Percentiles rank a stretch among this genome's conserved stretches.
Conservation (phyloP, 2,797 vertebrate species). For the Lemur catta region DNA sequence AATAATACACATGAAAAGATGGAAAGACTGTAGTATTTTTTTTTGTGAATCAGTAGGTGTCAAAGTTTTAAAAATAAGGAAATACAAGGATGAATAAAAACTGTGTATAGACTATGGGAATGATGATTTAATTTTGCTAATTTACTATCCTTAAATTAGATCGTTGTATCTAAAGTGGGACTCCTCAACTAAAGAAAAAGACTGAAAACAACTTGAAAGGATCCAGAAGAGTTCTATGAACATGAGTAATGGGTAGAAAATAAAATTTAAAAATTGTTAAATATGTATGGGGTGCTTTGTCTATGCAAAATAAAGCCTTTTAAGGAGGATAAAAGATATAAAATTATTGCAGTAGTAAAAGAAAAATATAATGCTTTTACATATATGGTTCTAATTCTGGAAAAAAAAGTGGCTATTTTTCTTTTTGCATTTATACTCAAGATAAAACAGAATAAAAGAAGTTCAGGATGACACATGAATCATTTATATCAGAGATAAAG, state of each 20-base stretch:
- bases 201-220: background rate
- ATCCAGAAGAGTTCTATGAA: background rate
- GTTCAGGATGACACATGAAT: background rate
- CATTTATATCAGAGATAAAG: background rate
- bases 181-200: background rate
- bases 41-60: background rate
- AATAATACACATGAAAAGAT: background rate
- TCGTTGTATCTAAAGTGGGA: background rate
- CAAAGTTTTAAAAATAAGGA: background rate
- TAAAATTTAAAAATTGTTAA: slow-evolving; percentile 33
- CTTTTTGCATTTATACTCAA: background rate
- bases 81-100: background rate
- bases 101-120: background rate
- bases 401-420: background rate
- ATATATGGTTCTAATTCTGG: background rate
- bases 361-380: background rate
- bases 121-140: background rate
- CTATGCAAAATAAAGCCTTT: slow-evolving; percentile 1
- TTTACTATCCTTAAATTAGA: background rate
- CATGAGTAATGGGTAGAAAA: background rate
- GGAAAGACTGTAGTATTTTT: background rate
- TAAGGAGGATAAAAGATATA: background rate
- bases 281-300: background rate
- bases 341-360: background rate
- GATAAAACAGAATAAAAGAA: background rate